Conservation (phyloP, 2,888 invertebrate species). For the Diploptera punctata region DNA sequence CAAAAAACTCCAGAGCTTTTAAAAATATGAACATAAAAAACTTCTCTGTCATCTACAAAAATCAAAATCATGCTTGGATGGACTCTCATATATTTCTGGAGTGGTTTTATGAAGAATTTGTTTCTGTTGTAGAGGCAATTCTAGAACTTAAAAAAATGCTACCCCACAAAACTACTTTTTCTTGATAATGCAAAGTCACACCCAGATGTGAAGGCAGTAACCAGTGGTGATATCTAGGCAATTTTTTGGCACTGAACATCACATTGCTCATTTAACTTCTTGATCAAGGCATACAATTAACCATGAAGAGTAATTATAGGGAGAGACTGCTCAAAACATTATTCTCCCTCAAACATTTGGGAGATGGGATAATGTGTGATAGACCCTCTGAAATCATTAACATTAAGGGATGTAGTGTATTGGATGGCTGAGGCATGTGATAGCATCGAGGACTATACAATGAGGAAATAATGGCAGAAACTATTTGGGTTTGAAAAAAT, state of each 20-base stretch:
- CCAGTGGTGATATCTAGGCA: slow-evolving; percentile 17
- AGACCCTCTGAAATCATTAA: neutral
- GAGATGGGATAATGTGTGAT: neutral
- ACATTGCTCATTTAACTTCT: slow-evolving; percentile 5
- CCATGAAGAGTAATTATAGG: slow-evolving; percentile 6
- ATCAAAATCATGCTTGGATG: slow-evolving; percentile 13
- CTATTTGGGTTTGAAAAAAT: neutral
- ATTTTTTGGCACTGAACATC: neutral
- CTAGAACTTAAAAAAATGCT: slow-evolving; percentile 2
- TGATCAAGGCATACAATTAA: neutral
- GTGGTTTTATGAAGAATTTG: neutral
- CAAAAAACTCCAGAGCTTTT: neutral
- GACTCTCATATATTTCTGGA: no score
- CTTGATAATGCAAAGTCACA: neutral
- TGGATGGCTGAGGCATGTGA: neutral
- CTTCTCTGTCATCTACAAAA: neutral
- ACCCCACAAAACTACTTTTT: neutral
- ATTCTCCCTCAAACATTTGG: neutral
- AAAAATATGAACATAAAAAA: neutral
- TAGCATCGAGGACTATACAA: neutral
- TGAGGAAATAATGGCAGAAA: neutral
- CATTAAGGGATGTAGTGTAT: neutral
- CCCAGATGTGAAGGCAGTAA: neutral
- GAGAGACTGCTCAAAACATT: neutral
- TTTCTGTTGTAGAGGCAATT: slow-evolving; percentile 1